Conservation (phyloP, 2,113 vertebrate genomes). For the Bostrychus sinensis region DNA sequence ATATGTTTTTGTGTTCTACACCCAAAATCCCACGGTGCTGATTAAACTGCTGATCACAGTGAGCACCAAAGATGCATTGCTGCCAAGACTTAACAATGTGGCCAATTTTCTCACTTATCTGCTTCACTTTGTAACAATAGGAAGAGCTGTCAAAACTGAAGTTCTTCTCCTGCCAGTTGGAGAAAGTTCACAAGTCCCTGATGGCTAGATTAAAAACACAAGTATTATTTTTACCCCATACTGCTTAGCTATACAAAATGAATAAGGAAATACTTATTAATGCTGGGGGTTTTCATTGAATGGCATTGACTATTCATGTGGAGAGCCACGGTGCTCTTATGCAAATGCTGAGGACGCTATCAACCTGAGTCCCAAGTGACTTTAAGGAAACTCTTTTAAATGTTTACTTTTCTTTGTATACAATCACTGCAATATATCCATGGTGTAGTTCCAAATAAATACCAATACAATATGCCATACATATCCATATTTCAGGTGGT, state of each 20-base stretch:
- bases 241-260: conserved; percentile 7
- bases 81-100: conserved; percentile 41
- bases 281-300: neutral
- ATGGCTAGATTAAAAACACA: conserved; percentile 29
- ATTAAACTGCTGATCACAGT: conserved; percentile 32
- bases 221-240: conserved; percentile 5
- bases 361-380: neutral
- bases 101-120: conserved; percentile 13
- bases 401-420: conserved; percentile 39
- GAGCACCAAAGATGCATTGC: conserved; percentile 2
- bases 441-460: conserved; percentile 63
- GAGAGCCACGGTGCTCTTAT: neutral
- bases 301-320: conserved; percentile 1
- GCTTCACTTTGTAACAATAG: conserved; percentile 15
- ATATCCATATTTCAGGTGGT: conserved; percentile 44
- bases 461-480: conserved; percentile 30
- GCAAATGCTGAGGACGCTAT: neutral
- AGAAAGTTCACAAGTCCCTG: conserved; percentile 28
- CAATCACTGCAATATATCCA: conserved; percentile 54
- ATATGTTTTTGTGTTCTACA: conserved; percentile 15
- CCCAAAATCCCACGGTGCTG: conserved; percentile 18
- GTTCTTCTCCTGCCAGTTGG: conserved; percentile 47
- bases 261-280: neutral
- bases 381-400: conserved; percentile 34
- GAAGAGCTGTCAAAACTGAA: conserved; percentile 10